Conservation (phyloP, 1,140 invertebrate species). For the Dendroctonus ponderosae region DNA sequence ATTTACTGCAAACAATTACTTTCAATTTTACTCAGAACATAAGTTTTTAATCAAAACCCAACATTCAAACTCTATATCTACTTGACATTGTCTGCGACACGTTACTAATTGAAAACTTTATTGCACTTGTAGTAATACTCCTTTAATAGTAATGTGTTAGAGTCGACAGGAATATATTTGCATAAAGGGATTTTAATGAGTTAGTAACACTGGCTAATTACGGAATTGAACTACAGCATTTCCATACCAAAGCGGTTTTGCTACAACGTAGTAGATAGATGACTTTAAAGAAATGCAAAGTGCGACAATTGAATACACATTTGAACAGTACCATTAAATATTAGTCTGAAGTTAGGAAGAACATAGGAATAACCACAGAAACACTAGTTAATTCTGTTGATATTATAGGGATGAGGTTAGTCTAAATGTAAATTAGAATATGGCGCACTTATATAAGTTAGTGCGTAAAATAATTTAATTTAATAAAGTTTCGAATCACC, state of each 20-base stretch:
- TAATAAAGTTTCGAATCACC: too few relatives aligned
- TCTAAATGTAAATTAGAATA: too few relatives aligned
- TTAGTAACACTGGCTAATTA: not conserved
- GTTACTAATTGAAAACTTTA: too few relatives aligned
- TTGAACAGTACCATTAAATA: too few relatives aligned
- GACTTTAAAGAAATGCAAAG: not conserved
- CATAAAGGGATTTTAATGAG: constrained; percentile 10
- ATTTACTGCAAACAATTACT: not conserved
- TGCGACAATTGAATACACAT: constrained; percentile 1
- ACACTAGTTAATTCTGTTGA: too few relatives aligned
- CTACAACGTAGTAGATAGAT: not conserved
- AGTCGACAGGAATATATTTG: too few relatives aligned
- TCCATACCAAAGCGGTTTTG: not conserved
- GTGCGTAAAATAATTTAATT: too few relatives aligned
- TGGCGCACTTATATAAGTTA: too few relatives aligned
- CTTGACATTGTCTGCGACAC: not conserved
- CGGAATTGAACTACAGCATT: not conserved
- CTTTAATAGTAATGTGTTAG: not conserved
- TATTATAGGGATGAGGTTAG: too few relatives aligned
- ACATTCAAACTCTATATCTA: not conserved
- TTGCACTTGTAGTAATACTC: too few relatives aligned
- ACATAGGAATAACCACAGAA: too few relatives aligned
- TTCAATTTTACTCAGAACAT: not conserved
- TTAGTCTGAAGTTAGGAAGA: too few relatives aligned
- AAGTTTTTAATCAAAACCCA: not conserved